A percentile compares a stretch with the other conserved stretches of the same genome.
phyloP scores from a whole-genome alignment of 2,797 vertebrate genomes.

The Loris lydekkerianus region DNA sequence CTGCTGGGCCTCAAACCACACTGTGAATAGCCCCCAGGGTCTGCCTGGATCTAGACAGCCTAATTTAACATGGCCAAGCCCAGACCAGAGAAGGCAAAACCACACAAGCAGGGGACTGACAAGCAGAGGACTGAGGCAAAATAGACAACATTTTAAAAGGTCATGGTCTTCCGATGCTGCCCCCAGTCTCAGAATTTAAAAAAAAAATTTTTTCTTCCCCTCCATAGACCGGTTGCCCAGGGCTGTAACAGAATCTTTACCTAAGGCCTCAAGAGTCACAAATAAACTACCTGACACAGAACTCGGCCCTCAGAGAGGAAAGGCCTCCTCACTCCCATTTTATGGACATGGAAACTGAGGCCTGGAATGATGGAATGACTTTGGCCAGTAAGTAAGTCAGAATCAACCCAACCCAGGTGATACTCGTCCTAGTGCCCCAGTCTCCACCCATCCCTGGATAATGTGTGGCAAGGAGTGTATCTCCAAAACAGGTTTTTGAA shows the following conservation, averaged over 20 bases:
- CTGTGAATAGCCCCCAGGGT: neutral
- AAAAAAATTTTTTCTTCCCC: neutral
- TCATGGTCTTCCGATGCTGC: neutral
- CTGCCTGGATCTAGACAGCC: neutral
- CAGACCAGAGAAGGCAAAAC: neutral
- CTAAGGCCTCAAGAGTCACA: neutral
- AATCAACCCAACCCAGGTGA: neutral
- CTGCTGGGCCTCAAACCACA: neutral
- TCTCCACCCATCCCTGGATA: neutral
- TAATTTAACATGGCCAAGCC: neutral
- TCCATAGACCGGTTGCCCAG: neutral
- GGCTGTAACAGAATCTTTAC: neutral
- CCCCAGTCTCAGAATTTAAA: neutral
- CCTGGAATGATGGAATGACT: neutral
- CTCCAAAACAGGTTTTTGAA: constrained; percentile 38
- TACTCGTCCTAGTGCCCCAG: neutral
- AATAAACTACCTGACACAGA: neutral
- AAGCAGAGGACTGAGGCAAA: neutral
- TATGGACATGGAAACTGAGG: neutral
- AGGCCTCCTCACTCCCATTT: neutral
- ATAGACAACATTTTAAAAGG: neutral
- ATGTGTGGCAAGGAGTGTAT: neutral
- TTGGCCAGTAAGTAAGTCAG: neutral
- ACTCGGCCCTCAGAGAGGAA: neutral
- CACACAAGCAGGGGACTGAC: neutral